A percentile compares a stretch with the other conserved stretches of the same genome.
Evolutionary conservation across 2,888 invertebrate species (phyloP).

Genomic region (Eupeodes latifasciatus): DNA sequence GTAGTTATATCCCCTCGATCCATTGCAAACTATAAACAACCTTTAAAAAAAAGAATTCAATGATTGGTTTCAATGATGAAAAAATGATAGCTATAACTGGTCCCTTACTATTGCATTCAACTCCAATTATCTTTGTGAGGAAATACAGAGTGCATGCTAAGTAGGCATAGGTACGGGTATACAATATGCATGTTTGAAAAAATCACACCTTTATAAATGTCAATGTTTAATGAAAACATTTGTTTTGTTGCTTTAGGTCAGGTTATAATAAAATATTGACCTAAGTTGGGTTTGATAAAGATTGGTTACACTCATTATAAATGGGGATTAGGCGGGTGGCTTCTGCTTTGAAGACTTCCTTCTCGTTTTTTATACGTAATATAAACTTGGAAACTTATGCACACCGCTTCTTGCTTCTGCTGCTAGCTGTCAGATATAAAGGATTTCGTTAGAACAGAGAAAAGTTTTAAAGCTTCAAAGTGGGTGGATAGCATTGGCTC

Average conservation of each 20-base stretch:
- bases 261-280: constrained; percentile 60
- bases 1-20: no score
- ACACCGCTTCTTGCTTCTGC: constrained; percentile 6
- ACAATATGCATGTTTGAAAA: no score
- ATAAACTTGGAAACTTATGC: constrained; percentile 2
- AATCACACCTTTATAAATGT: no score
- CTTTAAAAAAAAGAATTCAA: no score
- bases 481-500: neutral
- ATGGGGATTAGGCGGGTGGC: constrained; percentile 1
- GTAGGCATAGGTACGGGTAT: no score
- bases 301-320: constrained; percentile 59
- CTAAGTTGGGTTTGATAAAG: constrained; percentile 59
- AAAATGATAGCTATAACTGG: no score
- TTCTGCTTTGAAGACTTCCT: constrained; percentile 19
- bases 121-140: no score
- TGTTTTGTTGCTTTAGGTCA: neutral
- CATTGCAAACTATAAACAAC: no score
- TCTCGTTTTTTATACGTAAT: constrained; percentile 1
- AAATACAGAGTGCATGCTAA: no score
- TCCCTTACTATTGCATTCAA: no score
- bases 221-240: no score
- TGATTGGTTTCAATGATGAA: no score
- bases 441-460: constrained; percentile 37
- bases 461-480: constrained; percentile 33
- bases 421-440: constrained; percentile 30